phyloP scores from a whole-genome alignment of 2,888 invertebrate species.

The Dasysyrphus tricinctus region DNA sequence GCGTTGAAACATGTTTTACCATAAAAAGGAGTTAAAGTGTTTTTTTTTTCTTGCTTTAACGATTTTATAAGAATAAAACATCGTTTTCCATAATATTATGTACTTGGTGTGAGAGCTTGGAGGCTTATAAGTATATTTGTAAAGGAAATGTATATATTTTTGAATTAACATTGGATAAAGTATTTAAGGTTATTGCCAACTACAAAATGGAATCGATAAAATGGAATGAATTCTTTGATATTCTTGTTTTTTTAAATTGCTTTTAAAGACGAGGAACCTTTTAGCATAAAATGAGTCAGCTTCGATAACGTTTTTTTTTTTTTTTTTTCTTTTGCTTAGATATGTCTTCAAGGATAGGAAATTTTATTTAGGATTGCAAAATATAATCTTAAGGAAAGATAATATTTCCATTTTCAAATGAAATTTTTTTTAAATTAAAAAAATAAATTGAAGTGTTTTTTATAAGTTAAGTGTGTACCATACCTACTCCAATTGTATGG shows the following conservation, averaged over 20 bases:
- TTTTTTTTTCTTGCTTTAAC: background rate
- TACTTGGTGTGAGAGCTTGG: background rate
- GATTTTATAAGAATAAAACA: conserved; percentile 14
- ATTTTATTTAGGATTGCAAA: too few relatives aligned
- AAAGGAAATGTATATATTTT: background rate
- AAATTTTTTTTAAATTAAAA: too few relatives aligned
- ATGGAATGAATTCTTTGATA: background rate
- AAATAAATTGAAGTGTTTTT: too few relatives aligned
- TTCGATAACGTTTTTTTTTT: too few relatives aligned
- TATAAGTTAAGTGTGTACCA: too few relatives aligned
- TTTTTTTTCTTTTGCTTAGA: too few relatives aligned
- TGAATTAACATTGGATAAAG: background rate
- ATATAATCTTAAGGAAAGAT: too few relatives aligned
- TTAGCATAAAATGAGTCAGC: background rate
- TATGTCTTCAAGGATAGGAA: too few relatives aligned
- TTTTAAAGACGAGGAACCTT: background rate
- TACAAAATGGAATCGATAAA: background rate
- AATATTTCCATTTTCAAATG: too few relatives aligned
- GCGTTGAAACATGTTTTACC: conserved; percentile 14
- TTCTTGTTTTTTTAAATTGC: background rate
- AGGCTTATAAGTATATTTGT: too few relatives aligned
- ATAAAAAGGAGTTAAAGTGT: conserved; percentile 23
- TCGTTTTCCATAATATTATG: background rate
- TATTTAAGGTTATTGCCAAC: background rate
- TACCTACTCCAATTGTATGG: too few relatives aligned